Conservation (phyloP, 2,113 vertebrate genomes). For the Camelus bactrianus region DNA sequence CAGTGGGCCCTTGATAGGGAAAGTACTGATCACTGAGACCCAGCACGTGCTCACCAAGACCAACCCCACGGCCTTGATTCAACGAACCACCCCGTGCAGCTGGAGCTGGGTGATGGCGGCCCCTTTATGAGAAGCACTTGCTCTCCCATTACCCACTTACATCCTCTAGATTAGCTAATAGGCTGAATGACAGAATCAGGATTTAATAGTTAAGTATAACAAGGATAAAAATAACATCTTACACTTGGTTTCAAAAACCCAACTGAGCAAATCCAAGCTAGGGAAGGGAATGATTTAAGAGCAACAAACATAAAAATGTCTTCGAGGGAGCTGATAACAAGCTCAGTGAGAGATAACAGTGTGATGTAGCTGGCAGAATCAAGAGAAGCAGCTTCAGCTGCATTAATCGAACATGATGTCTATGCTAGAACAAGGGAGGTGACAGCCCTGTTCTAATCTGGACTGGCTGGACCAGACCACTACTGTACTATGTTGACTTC, state of each 20-base stretch:
- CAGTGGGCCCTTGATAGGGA: neutral
- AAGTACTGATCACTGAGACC: neutral
- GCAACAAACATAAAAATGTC: neutral
- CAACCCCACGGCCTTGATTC: neutral
- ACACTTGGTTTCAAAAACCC: conserved; percentile 48
- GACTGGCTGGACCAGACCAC: too few relatives aligned
- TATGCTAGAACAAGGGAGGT: neutral
- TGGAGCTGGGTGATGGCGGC: neutral
- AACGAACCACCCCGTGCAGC: neutral
- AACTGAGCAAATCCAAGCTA: neutral
- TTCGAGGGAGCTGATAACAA: neutral
- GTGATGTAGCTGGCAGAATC: neutral
- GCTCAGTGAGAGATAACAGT: neutral
- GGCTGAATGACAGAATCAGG: neutral
- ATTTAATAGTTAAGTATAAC: neutral
- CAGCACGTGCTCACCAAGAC: neutral
- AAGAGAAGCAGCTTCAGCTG: neutral
- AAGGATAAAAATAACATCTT: conserved; percentile 37
- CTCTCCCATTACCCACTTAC: neutral
- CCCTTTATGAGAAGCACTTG: neutral
- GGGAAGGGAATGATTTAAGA: neutral
- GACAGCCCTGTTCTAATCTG: too few relatives aligned
- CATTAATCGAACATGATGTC: neutral
- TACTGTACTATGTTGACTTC: neutral
- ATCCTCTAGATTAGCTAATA: neutral